These are phyloP conservation scores for Drymodes brunneopygia DNA, from an alignment of 2,113 vertebrate genomes.

Conservation along the genomic window DNA sequence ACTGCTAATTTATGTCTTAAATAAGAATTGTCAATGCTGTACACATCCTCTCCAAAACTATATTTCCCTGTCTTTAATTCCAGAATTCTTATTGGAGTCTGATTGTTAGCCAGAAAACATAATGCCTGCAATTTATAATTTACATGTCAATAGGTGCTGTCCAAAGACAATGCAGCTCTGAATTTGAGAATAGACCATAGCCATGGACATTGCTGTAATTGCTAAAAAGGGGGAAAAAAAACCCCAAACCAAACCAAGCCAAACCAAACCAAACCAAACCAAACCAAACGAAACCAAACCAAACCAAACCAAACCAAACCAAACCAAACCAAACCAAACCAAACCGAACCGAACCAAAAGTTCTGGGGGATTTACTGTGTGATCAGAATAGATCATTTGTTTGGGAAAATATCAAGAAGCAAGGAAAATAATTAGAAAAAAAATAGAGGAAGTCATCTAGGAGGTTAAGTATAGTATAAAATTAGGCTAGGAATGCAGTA, in stretches of 20 bases:
- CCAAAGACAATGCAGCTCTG: not conserved
- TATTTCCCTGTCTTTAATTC: not conserved
- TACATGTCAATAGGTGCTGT: conserved; percentile 8
- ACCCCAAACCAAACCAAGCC: not conserved
- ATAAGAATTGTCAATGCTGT: not conserved
- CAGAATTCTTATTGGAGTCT: not conserved
- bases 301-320: no score
- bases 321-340: no score
- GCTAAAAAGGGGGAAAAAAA: not conserved
- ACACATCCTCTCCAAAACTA: not conserved
- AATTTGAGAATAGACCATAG: not conserved
- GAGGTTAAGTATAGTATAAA: not conserved
- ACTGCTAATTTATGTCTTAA: not conserved
- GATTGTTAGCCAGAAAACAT: not conserved
- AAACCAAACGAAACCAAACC: no score
- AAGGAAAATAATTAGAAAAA: not conserved
- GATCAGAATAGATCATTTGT: not conserved
- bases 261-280: no score
- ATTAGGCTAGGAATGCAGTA: not conserved
- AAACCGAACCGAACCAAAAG: not conserved
- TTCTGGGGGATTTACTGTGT: not conserved
- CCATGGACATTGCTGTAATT: not conserved
- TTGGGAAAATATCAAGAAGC: not conserved
- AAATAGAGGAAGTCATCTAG: not conserved
- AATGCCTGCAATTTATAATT: not conserved